Conservation (phyloP, 2,797 vertebrate genomes). For the Diceros bicornis region DNA sequence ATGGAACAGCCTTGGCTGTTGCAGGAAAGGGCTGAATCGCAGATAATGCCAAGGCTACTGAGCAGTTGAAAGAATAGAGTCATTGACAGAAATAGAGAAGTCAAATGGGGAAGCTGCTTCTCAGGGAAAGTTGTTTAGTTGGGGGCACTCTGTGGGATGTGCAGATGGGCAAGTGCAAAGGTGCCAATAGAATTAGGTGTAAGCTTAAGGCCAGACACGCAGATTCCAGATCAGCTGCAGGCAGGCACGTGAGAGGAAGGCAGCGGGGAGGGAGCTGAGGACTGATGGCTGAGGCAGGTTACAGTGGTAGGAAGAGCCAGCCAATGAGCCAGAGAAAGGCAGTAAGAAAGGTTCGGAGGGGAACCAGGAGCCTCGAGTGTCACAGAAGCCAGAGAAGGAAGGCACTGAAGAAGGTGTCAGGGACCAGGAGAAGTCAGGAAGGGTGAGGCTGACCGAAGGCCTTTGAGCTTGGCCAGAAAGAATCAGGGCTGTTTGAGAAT, state of each 20-base stretch:
- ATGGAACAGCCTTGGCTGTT: not conserved
- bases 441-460: not conserved
- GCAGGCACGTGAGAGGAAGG: not conserved
- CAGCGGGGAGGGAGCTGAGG: not conserved
- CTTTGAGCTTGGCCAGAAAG: not conserved
- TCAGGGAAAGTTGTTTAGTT: conserved; percentile 7
- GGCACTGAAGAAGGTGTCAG: not conserved
- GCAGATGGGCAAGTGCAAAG: no score
- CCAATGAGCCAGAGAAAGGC: not conserved
- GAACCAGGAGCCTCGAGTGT: not conserved
- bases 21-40: not conserved
- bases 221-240: not conserved
- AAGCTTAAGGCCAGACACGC: not conserved
- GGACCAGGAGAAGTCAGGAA: not conserved
- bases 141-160: not conserved
- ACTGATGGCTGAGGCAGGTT: not conserved
- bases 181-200: not conserved
- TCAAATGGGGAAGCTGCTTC: not conserved
- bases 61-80: not conserved
- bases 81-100: conserved; percentile 36
- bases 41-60: not conserved
- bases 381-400: not conserved
- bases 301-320: not conserved
- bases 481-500: not conserved
- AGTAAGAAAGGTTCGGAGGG: not conserved